phyloP scores from a whole-genome alignment of 2,797 vertebrate genomes.

The Balearica regulorum region DNA sequence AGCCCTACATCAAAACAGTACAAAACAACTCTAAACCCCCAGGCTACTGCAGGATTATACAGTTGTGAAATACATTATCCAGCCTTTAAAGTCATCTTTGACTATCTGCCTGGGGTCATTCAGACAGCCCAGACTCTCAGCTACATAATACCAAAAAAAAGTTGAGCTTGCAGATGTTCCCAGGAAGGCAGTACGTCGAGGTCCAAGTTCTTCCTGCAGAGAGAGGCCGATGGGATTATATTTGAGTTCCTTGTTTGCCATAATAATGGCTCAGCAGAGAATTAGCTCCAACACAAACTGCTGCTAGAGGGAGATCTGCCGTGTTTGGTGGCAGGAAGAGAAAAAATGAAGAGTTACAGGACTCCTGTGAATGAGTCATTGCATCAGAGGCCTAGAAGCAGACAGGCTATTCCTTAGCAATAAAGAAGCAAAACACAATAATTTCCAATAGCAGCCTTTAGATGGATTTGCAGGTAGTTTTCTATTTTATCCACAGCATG shows the following conservation, averaged over 20 bases:
- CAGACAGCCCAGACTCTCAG: constrained; percentile 5
- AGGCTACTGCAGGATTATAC: constrained; percentile 63
- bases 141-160: neutral
- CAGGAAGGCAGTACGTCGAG: neutral
- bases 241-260: neutral
- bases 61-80: constrained; percentile 62
- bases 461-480: constrained; percentile 7
- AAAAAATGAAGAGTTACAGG: constrained; percentile 3
- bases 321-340: neutral
- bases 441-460: neutral
- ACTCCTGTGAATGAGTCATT: neutral
- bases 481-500: constrained; percentile 22
- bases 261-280: neutral
- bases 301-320: neutral
- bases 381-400: neutral
- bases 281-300: neutral
- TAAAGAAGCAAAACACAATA: neutral
- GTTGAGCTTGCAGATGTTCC: constrained; percentile 1
- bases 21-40: constrained; percentile 60
- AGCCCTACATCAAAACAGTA: constrained; percentile 61
- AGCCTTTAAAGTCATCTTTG: constrained; percentile 61
- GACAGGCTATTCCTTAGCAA: neutral
- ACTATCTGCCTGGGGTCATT: constrained; percentile 49
- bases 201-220: neutral
- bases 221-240: neutral